These are phyloP conservation scores for Daboia siamensis DNA, from an alignment of 2,113 vertebrate species.

Conservation along the genomic window DNA sequence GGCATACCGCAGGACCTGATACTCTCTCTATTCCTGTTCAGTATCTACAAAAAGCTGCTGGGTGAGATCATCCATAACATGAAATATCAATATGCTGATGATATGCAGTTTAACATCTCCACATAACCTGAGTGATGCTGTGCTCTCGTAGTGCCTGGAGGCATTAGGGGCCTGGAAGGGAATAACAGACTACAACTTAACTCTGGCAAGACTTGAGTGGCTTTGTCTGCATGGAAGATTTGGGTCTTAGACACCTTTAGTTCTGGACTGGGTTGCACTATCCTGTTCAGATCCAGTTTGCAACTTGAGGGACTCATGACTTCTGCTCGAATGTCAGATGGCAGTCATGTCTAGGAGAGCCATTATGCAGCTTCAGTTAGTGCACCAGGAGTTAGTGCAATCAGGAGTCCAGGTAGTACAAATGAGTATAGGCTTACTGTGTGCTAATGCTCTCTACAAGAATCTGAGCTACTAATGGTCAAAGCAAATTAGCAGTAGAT, in stretches of 20 bases:
- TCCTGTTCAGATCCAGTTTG: background rate
- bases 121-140: background rate
- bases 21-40: background rate
- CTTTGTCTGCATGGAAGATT: background rate
- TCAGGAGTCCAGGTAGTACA: background rate
- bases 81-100: background rate
- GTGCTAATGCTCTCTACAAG: background rate
- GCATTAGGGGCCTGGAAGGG: background rate
- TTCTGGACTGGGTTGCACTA: background rate
- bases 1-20: background rate
- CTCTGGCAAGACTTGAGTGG: background rate
- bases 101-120: background rate
- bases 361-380: background rate
- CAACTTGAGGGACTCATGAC: background rate
- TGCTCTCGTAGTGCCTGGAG: background rate
- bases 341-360: background rate
- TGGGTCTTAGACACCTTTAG: background rate
- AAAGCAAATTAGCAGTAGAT: background rate
- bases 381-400: background rate
- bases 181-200: background rate
- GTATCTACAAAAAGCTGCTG: background rate
- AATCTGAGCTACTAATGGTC: background rate
- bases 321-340: background rate
- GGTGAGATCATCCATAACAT: background rate
- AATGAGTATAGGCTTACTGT: background rate